Evolutionary conservation across 2,888 invertebrate species (phyloP).

Genomic region (Drosophila heteroneura): DNA sequence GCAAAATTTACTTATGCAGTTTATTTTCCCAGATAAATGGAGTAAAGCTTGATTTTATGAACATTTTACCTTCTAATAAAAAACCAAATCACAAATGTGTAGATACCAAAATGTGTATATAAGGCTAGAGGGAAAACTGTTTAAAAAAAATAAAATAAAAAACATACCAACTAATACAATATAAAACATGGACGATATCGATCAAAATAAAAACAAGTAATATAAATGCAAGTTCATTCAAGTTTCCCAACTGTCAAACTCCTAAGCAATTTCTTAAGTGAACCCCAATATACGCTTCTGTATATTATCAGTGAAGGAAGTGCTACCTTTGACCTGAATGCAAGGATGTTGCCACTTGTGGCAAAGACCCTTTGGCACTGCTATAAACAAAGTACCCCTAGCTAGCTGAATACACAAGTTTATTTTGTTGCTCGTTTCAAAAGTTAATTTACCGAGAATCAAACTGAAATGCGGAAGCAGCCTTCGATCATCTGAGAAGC

Average conservation of each 20-base stretch:
- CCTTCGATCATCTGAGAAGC: conserved; percentile 56
- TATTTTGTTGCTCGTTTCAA: conserved; percentile 44
- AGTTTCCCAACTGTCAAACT: neutral
- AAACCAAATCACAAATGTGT: neutral
- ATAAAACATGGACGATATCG: neutral
- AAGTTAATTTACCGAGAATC: conserved; percentile 81
- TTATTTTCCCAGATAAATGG: neutral
- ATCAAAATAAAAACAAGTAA: neutral
- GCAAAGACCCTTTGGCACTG: conserved; percentile 13
- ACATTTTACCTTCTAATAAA: neutral
- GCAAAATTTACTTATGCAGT: neutral
- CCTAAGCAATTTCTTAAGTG: neutral
- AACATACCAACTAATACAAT: neutral
- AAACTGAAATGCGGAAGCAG: conserved; percentile 63
- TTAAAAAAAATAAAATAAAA: neutral
- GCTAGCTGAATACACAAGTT: conserved; percentile 32
- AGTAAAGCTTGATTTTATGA: neutral
- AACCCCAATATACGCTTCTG: neutral
- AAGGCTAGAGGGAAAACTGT: neutral
- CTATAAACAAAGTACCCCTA: conserved; percentile 60
- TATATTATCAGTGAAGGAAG: conserved; percentile 14
- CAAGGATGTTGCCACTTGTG: conserved; percentile 68
- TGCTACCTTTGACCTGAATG: conserved; percentile 37
- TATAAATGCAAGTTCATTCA: neutral
- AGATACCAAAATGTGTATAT: neutral